Base-by-base conservation (phyloP, 1,140 invertebrate genomes). In the Philopotamus ludificatus region DNA sequence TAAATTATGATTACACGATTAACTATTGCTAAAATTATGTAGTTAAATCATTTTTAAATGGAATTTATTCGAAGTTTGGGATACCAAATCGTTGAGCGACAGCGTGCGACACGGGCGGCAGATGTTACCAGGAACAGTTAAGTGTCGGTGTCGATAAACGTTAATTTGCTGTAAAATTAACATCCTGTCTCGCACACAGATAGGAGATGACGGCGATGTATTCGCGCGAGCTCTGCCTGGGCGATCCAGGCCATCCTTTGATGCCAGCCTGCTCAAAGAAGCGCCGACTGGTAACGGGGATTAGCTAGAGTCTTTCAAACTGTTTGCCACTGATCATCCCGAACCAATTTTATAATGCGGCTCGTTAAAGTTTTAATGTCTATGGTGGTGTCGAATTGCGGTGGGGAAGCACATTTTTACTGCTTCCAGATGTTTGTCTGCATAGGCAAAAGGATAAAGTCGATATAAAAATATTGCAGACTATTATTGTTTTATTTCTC, bases 121-220 rank as follows among this genome's bases (percentile, higher is more conserved):
- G 62, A 68, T 68, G 66, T 64, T 16, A 9, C 4, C 16, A n/a
- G 41, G 10, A 28, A 10, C n/a, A 39, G 42, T 28, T 23, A 22
- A 34, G 16, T 21, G 49, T 55, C 26, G 10, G 25, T 53, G 26
- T 15, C 64, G 57, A 68, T 68, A 54, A 54, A 61, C 25, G 45
- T 63, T 68, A 68, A 68, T 65, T 68, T 47, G 62, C 62, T 68
- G 66, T 64, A 68, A 68, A 68, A 68, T 68, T 68, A 65, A 68
- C 66, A 64, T 65, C 62, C 57, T 58, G 41, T 47, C 16, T 12
- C 10, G 20, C 45, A 49, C 10, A 8, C 18, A 18, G 9, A 26
- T 26, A 20, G 10, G 16, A 45, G 25, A 45, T 34, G 23, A 28
- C 60, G 45, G 18, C 28, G 57, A 26, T 60, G 53, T 66, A 50